These are phyloP conservation scores for Entomobrya multifasciata DNA, from an alignment of 2,888 invertebrate species.

Conservation along the genomic window DNA sequence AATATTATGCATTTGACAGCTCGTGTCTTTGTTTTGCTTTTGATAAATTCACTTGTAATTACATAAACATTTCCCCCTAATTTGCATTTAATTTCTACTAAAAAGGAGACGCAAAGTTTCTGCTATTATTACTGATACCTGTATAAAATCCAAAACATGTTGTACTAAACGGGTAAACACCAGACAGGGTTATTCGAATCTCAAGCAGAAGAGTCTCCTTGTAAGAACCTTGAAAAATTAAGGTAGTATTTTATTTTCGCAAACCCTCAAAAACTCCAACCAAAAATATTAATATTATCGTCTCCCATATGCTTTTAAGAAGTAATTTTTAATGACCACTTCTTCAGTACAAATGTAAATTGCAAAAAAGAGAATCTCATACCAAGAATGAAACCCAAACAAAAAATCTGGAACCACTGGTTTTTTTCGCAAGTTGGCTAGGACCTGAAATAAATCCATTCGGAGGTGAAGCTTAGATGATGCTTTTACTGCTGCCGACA, in stretches of 20 bases:
- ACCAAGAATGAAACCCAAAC: constrained; percentile 23
- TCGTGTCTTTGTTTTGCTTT: neutral
- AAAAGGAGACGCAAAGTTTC: no score
- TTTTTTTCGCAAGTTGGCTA: constrained; percentile 4
- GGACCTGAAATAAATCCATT: no score
- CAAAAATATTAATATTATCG: constrained; percentile 31
- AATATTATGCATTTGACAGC: neutral
- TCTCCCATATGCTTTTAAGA: no score
- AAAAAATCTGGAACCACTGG: constrained; percentile 63
- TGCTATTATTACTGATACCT: neutral
- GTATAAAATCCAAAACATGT: neutral
- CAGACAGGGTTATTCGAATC: neutral
- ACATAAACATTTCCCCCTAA: neutral
- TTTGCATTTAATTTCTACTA: constrained; percentile 38
- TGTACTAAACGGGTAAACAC: neutral
- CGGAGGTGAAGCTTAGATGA: neutral
- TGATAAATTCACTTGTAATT: neutral
- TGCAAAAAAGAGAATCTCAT: neutral
- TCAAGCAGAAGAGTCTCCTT: neutral
- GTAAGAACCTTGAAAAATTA: constrained; percentile 18
- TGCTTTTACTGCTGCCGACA: neutral
- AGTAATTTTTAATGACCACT: constrained; percentile 31
- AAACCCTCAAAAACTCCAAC: neutral
- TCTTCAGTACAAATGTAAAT: neutral
- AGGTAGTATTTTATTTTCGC: no score